Base-by-base conservation (phyloP, 2,888 invertebrate genomes). In the Alentia gelatinosa region DNA sequence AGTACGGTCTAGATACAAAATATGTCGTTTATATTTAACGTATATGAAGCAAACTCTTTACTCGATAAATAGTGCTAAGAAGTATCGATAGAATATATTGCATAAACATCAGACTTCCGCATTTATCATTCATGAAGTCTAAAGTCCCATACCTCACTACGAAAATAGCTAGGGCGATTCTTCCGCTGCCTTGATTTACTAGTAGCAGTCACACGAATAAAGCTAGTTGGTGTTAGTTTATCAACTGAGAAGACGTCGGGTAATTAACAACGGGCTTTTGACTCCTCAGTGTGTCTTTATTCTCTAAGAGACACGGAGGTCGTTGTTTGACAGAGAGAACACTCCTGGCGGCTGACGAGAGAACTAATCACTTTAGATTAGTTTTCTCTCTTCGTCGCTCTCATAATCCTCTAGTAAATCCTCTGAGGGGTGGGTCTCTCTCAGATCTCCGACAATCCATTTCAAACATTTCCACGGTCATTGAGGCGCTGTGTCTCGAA, bases 251-350 rank as follows among this genome's bases (percentile, higher is more conserved):
- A 56, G 56, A 56, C 56, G 56, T n/a, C 1, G 56, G 56, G 56
- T 56, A 56, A 56, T 56, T 56, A 56, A 56, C n/a, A n/a, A n/a
- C 56, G n/a, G 56, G 56, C 56, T n/a, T 56, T 56, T 56, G n/a
- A 5, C 56, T 3, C 56, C 56, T n/a, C 56, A n/a, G 56, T 56
- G 56, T 56, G 56, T 56, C 56, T 56, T 56, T 56, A 56, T 56
- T 56, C 56, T 56, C n/a, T 56, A 4, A 19, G 19, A 12, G 56
- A 19, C 19, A 56, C 56, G 23, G n/a, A 56, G 23, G n/a, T n/a
- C 56, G n/a, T 19, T 56, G 56, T 56, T 56, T 56, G 56, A 56
- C 56, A 56, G 56, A 56, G n/a, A 56, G 56, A 56, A 56, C 56
- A 56, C 56, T 56, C n/a, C 56, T n/a, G 56, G n/a, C n/a, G n/a